Evolutionary conservation across 2,797 vertebrate species (phyloP).

Genomic region (Luscinia luscinia): DNA sequence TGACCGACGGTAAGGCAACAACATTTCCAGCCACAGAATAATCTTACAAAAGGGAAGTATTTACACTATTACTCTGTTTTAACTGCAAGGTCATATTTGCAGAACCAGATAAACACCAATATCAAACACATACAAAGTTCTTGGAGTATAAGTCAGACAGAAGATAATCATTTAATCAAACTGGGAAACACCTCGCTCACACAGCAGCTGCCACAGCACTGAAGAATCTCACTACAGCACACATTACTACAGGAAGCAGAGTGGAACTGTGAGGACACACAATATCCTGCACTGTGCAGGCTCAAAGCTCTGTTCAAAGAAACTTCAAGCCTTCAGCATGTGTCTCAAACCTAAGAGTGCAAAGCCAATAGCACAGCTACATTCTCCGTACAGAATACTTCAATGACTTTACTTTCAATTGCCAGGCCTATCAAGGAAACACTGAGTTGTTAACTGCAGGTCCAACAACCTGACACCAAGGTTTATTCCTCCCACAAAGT

Average conservation of each 20-base stretch:
- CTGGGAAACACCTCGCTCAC: neutral
- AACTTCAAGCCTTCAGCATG: neutral
- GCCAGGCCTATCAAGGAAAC: neutral
- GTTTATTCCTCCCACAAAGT: neutral
- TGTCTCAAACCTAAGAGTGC: neutral
- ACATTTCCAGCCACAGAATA: neutral
- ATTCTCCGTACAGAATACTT: neutral
- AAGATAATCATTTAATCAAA: neutral
- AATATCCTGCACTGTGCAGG: neutral
- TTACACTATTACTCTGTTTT: neutral
- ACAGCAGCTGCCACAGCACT: neutral
- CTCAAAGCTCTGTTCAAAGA: neutral
- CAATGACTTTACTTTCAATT: neutral
- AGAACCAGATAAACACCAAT: slow-evolving; percentile 15
- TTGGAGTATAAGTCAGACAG: neutral
- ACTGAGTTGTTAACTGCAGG: neutral
- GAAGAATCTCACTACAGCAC: neutral
- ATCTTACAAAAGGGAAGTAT: neutral
- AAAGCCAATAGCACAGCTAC: neutral
- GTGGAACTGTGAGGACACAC: neutral
- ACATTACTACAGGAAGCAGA: neutral
- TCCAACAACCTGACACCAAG: neutral
- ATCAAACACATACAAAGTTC: slow-evolving; percentile 24
- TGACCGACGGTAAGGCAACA: neutral
- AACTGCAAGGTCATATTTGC: slow-evolving; percentile 44